Percentiles rank a stretch among this genome's conserved stretches.
Conservation (phyloP, 1,140 invertebrate genomes). For the Polypedilum vanderplanki region DNA sequence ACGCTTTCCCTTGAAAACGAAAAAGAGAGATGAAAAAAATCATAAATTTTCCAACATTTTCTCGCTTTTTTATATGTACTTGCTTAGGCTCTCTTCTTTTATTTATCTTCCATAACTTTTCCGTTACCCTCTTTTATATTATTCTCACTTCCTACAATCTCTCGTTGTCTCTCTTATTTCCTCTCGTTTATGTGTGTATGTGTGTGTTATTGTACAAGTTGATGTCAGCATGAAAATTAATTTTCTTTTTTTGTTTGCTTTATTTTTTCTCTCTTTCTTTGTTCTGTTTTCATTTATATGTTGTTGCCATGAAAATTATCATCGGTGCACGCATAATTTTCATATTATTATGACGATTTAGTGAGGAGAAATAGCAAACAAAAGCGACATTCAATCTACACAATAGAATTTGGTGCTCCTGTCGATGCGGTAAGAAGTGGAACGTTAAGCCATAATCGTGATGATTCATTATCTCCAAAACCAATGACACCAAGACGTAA, state of each 20-base stretch:
- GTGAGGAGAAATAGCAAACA: slow-evolving; percentile 43
- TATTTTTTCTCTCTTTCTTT: not conserved
- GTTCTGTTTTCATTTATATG: not conserved
- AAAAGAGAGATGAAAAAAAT: no score
- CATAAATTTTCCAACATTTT: no score
- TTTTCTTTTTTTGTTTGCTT: slow-evolving; percentile 19
- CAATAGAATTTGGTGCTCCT: slow-evolving; percentile 57
- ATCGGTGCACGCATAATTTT: slow-evolving; percentile 8
- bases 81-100: not conserved
- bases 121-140: not conserved
- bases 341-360: slow-evolving; percentile 32
- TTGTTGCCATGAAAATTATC: slow-evolving; percentile 5
- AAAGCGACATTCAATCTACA: slow-evolving; percentile 55
- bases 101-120: slow-evolving; percentile 19
- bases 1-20: no score
- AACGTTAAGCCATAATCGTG: not conserved
- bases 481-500: slow-evolving; percentile 74
- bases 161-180: not conserved
- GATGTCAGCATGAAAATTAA: slow-evolving; percentile 8
- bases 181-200: slow-evolving; percentile 16
- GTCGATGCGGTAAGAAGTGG: slow-evolving; percentile 40
- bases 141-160: not conserved
- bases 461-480: slow-evolving; percentile 50
- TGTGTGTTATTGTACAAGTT: not conserved
- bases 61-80: no score